Percentiles rank a stretch among this genome's conserved stretches.
Conservation (phyloP, 2,113 vertebrate species). For the Muscicapa adusta region DNA sequence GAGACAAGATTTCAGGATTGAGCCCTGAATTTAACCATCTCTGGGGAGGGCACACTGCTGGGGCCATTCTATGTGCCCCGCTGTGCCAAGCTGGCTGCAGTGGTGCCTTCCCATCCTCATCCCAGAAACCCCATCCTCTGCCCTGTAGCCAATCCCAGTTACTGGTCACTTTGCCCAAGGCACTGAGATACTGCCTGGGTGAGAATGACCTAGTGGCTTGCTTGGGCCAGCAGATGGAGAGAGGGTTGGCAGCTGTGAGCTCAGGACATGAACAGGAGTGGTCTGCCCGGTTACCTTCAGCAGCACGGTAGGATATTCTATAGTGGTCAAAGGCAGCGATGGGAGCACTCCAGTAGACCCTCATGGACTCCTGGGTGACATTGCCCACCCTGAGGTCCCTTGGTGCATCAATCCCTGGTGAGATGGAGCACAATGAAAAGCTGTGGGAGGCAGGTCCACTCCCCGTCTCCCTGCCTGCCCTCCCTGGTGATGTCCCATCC, state of each 20-base stretch:
- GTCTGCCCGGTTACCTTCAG: conserved; percentile 73
- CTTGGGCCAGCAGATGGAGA: rapidly evolving
- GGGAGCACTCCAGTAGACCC: conserved; percentile 84
- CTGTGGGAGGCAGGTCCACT: background rate
- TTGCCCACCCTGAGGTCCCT: conserved; percentile 83
- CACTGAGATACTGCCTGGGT: background rate
- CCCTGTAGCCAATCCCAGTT: background rate
- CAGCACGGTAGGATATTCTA: conserved; percentile 85
- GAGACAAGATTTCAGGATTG: background rate
- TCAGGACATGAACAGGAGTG: background rate
- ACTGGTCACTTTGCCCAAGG: background rate
- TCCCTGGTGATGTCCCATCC: rapidly evolving
- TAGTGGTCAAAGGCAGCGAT: conserved; percentile 88
- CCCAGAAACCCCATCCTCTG: background rate
- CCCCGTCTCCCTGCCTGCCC: background rate
- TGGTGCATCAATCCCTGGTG: conserved; percentile 87
- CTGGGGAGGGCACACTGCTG: background rate
- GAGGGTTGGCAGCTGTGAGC: background rate
- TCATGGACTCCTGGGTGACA: conserved; percentile 84
- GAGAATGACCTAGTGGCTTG: background rate
- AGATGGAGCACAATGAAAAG: background rate
- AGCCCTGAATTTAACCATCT: background rate
- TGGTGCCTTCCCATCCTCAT: background rate
- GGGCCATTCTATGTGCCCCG: background rate
- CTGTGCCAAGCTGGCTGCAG: background rate